Evolutionary conservation across 2,113 vertebrate species (phyloP), one percentile per base, ranked within the genome.

Genomic region (Tichodroma muraria): DNA sequence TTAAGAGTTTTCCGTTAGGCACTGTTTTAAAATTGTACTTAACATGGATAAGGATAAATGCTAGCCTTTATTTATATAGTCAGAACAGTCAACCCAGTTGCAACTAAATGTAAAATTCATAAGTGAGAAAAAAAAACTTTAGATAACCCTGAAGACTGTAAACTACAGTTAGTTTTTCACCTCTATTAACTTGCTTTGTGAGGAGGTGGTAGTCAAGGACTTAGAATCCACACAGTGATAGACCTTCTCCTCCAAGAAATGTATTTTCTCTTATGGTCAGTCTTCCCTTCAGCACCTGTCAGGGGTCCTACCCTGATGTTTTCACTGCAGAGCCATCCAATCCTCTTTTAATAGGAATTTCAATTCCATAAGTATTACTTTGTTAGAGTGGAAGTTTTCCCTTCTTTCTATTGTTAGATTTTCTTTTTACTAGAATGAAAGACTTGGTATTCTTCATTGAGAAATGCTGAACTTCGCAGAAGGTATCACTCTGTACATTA

Each of bases 261-360:
- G 10, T 4, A 2, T 68, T 84, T 91, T 81, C 12, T 49, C 4
- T 56, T 47, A 21, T 9, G 42, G 22, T n/a, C 44, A 61, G 2
- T 77, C 18, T 68, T 80, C 27, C 20, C 8, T 69, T 76, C 44
- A 73, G 17, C 6, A 6, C 8, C 31, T 80, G 40, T 4, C 3
- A 6, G 4, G 8, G 5, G 6, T 80, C 21, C 31, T 64, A 11
- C 25, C 19, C 0, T 2, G 1, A 6, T 80, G 6, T 31, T 85
- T 60, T 65, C 52, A 49, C 5, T 37, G 40, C 40, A 33, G 61
- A 81, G 24, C 16, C 17, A 45, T 31, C 15, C 42, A 21, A 35
- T 47, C 30, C 4, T 64, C 15, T 47, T 63, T 44, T n/a, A 44
- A 63, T 28, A 14, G 22, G 18, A 81, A 60, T 20, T 81, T 56